Percentiles rank a stretch among this genome's conserved stretches.
phyloP scores from a whole-genome alignment of 2,797 vertebrate genomes.

The Halcyon leucocephala region DNA sequence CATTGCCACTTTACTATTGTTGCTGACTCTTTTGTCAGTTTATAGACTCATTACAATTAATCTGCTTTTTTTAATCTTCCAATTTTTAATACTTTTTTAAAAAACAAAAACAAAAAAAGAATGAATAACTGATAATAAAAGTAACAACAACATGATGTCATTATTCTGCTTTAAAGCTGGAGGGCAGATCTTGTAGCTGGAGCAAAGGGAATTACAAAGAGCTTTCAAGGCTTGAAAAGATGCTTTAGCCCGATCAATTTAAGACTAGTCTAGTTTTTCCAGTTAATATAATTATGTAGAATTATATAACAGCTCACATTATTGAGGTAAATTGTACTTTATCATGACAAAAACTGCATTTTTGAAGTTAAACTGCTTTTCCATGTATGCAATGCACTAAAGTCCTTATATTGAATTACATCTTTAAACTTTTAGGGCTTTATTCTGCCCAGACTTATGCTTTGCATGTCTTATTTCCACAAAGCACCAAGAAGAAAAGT shows the following conservation, averaged over 20 bases:
- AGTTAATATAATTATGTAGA: constrained; percentile 84
- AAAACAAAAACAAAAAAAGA: neutral
- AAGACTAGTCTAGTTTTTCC: constrained; percentile 80
- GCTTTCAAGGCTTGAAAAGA: constrained; percentile 77
- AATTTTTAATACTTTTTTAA: constrained; percentile 38
- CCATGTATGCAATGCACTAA: constrained; percentile 50
- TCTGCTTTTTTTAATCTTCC: constrained; percentile 68
- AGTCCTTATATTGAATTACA: constrained; percentile 56
- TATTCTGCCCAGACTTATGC: constrained; percentile 23
- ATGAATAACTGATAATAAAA: constrained; percentile 68
- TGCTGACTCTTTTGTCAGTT: constrained; percentile 38
- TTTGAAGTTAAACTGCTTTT: constrained; percentile 75
- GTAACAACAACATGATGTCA: constrained; percentile 60
- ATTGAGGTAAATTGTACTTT: constrained; percentile 81
- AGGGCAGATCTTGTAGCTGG: constrained; percentile 76
- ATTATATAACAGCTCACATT: constrained; percentile 81
- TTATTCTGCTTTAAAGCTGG: constrained; percentile 73
- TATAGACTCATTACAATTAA: constrained; percentile 70
- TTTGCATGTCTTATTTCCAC: constrained; percentile 8
- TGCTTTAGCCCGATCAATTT: constrained; percentile 77
- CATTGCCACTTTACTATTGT: constrained; percentile 34
- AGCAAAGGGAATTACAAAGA: constrained; percentile 78
- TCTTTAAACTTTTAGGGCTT: constrained; percentile 56
- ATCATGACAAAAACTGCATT: constrained; percentile 76
- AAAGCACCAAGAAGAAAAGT: neutral